Percentiles rank a stretch among this genome's conserved stretches.
Evolutionary conservation across 2,888 invertebrate genomes (phyloP).

Genomic region (Patella depressa): DNA sequence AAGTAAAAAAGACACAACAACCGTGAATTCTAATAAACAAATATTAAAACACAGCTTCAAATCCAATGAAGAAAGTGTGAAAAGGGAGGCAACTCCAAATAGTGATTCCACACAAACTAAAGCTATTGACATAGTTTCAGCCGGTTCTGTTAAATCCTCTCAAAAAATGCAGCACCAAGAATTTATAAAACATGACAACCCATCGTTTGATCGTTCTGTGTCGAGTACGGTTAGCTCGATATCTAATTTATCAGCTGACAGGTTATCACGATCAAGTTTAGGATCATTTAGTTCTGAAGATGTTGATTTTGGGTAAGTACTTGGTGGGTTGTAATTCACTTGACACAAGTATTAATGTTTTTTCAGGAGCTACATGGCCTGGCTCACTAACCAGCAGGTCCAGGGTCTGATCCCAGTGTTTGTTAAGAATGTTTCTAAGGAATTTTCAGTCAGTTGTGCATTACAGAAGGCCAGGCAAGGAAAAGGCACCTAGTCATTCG

Average conservation of each 20-base stretch:
- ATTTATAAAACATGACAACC: not conserved
- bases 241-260: constrained; percentile 17
- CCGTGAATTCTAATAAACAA: not conserved
- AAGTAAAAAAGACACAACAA: not conserved
- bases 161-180: constrained; percentile 2
- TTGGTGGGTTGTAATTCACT: not conserved
- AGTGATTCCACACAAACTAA: not conserved
- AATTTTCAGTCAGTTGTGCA: too few species aligned
- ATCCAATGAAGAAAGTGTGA: not conserved
- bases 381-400: too few species aligned
- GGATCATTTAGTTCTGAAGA: constrained; percentile 54
- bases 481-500: too few species aligned
- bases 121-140: not conserved
- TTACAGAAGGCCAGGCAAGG: too few species aligned
- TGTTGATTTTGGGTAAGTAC: constrained; percentile 49
- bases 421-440: too few species aligned
- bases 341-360: not conserved
- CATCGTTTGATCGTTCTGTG: not conserved
- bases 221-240: constrained; percentile 14
- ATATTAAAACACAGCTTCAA: not conserved
- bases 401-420: too few species aligned
- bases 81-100: constrained; percentile 1
- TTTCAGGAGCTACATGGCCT: not conserved
- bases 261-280: constrained; percentile 24
- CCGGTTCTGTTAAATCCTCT: not conserved